Base-by-base conservation (phyloP, 1,140 invertebrate genomes). In the Hesperophylax magnus region DNA sequence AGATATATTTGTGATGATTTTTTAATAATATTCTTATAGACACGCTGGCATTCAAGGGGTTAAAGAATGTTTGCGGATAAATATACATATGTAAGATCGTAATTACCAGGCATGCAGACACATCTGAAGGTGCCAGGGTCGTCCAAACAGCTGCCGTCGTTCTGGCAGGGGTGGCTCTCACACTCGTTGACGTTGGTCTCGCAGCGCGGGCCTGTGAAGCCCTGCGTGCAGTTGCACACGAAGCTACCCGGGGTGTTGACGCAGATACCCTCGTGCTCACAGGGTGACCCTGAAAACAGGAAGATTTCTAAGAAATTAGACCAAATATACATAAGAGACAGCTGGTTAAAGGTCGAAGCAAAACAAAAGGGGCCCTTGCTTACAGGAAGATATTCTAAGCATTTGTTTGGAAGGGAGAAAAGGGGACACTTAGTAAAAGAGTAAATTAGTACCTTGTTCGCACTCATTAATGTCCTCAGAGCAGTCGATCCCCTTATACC, bases 391-490 rank as follows among this genome's bases (percentile, higher is more conserved):
- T n/a, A n/a, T n/a, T n/a, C n/a, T n/a, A n/a, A n/a, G n/a, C n/a
- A n/a, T n/a, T n/a, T n/a, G n/a, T 11, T 47, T 47, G 39, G 14
- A 47, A 47, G 39, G 39, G 39, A 14, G 6, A 47, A 47, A 14
- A 47, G 14, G 14, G 1, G 11, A 11, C 39, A 47, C 9, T 47
- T 14, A 2, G 0, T 47, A 47, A 14, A 39, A 47, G 39, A 47
- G 11, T 47, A 14, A 47, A 47, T 47, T 47, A 47, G 80, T 91
- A 97, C 97, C 96, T 94, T 97, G 96, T 88, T 96, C 93, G 87
- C 98, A 99, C 89, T 99, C 98, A 86, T 99, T 93, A 80, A 99
- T 96, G 86, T 99, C 98, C 85, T 97, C 94, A 0, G 96, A 97
- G 85, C 98, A 99, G 86, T 97, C 94, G 9, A 95, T 89, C 8